Base-by-base conservation (phyloP, 2,888 invertebrate genomes). In the Drosophila aldrichi region DNA sequence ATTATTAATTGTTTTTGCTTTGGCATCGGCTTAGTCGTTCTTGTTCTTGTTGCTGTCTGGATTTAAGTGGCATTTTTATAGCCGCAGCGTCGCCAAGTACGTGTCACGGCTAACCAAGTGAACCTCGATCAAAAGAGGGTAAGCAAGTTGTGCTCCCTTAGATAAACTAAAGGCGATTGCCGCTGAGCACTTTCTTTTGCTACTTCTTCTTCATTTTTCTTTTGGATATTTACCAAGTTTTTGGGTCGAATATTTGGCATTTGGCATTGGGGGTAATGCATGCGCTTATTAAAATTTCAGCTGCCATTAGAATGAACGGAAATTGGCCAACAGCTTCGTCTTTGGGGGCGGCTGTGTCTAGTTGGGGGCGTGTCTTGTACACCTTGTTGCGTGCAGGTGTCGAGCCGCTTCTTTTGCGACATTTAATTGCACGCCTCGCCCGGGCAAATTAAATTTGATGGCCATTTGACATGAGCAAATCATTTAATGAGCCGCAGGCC, bases 1-100 rank as follows among this genome's bases (percentile, higher is more conserved):
- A 41, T 77, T 76, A 86, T 89, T 89, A 87, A 87, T 87, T 87
- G 87, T 89, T 87, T 88, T 88, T 83, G 77, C 73, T 75, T 74
- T 73, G 57, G 52, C 65, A 7, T 54, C 46, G 56, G 46, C 43
- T 44, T 75, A 70, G 59, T 44, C 65, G 56, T 0, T 16, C 36
- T 75, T 68, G 60, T 44, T 65, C 16, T 38, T 46, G 51, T 22
- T 46, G 32, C 52, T 67, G 58, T 72, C 18, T 70, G 85, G 75
- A 72, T 71, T 82, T 81, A 82, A 89, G 85, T 85, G 85, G 70
- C 73, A 70, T 88, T 85, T 85, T 89, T 81, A 89, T 79, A 75
- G 74, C 81, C 61, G 55, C 59, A 52, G 75, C 58, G 55, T 61
- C 64, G 73, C 66, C 70, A 74, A 81, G 46, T 68, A 81, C 84